Percentiles rank a stretch among this genome's conserved stretches.
phyloP scores from a whole-genome alignment of 2,113 vertebrate species.

The Dissostichus mawsoni region DNA sequence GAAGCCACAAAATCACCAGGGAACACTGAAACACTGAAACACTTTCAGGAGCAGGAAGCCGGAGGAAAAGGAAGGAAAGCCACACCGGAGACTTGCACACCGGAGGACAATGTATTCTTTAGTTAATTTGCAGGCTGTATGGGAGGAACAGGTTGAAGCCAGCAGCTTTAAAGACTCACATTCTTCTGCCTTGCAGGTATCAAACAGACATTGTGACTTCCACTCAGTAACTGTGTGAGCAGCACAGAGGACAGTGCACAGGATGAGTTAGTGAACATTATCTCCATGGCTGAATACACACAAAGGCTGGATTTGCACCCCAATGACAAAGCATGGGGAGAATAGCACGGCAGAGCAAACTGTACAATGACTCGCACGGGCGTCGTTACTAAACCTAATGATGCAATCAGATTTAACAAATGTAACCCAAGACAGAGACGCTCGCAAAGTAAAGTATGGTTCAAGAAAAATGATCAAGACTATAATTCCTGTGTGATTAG shows the following conservation, averaged over 20 bases:
- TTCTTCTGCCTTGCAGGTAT: neutral
- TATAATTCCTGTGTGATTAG: neutral
- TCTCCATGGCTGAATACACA: conserved; percentile 69
- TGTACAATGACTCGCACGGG: conserved; percentile 24
- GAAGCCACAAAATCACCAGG: neutral
- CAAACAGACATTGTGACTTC: neutral
- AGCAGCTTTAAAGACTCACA: neutral
- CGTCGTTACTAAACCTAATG: neutral
- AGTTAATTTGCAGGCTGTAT: neutral
- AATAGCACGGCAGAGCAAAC: conserved; percentile 43
- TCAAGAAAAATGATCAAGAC: neutral
- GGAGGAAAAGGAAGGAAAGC: neutral
- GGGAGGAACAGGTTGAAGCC: neutral
- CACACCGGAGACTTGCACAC: neutral
- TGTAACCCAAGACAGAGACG: neutral
- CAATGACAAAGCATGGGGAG: conserved; percentile 55
- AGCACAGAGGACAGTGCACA: conserved; percentile 19
- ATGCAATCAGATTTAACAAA: neutral
- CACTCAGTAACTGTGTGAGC: conserved; percentile 8
- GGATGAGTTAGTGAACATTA: conserved; percentile 55
- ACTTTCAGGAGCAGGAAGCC: neutral
- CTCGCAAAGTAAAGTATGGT: neutral
- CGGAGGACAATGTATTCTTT: neutral
- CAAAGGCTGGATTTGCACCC: conserved; percentile 60
- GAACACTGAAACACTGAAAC: neutral